These are phyloP conservation scores for Lamprotornis superbus DNA, from an alignment of 2,113 vertebrate genomes.

Conservation along the genomic window DNA sequence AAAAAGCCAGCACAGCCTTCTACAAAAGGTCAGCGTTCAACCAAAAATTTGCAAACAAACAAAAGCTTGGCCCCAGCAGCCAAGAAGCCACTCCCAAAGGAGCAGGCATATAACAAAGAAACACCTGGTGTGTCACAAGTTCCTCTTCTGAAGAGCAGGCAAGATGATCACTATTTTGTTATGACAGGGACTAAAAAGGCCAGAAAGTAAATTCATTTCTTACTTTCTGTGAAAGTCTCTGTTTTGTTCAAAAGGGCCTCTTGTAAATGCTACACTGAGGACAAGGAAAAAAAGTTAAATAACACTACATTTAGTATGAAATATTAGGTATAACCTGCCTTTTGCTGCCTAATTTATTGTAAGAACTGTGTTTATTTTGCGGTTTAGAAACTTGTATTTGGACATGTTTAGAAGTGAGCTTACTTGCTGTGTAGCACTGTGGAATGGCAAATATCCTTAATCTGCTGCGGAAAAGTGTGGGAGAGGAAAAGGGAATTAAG, in stretches of 20 bases:
- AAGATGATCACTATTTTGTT: conserved; percentile 86
- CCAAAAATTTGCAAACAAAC: background rate
- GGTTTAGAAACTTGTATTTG: background rate
- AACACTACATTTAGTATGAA: conserved; percentile 38
- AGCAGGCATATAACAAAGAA: background rate
- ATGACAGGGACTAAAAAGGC: conserved; percentile 84
- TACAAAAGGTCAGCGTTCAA: background rate
- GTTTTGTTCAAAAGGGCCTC: background rate
- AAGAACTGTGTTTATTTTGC: background rate
- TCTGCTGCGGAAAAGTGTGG: background rate
- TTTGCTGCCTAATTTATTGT: background rate
- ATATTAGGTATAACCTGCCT: background rate
- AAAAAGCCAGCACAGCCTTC: conserved; percentile 35
- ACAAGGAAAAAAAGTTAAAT: background rate
- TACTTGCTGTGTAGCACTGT: background rate
- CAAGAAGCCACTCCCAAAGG: conserved; percentile 23
- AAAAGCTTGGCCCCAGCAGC: background rate
- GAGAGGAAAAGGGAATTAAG: background rate
- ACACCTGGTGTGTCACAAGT: conserved; percentile 14
- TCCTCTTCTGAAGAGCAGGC: conserved; percentile 66
- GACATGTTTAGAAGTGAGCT: background rate
- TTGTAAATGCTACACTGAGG: background rate
- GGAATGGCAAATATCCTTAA: background rate
- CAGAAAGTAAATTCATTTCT: conserved; percentile 64
- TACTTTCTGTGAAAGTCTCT: background rate